Evolutionary conservation across 2,888 invertebrate genomes (phyloP).

Genomic region (Ellobium chinense): DNA sequence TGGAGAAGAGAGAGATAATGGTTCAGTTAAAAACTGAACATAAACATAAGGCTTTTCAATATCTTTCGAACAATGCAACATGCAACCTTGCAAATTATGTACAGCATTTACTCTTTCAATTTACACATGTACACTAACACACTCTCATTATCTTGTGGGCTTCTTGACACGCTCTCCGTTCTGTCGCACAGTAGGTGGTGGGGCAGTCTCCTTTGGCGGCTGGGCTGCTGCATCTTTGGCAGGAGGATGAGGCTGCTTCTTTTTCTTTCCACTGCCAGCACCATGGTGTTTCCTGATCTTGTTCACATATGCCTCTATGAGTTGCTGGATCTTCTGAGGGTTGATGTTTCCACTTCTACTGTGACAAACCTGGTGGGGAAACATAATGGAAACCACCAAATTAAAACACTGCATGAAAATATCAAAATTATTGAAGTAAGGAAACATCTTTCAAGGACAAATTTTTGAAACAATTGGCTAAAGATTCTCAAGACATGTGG

Average conservation of each 20-base stretch:
- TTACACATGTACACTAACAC: neutral
- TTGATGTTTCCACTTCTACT: slow-evolving; percentile 97
- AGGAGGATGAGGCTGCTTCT: neutral
- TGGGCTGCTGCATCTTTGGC: slow-evolving; percentile 4
- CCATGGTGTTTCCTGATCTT: slow-evolving; percentile 57
- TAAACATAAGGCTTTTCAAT: too few relatives aligned
- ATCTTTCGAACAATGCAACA: too few relatives aligned
- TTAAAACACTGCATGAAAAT: too few relatives aligned
- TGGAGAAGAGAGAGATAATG: too few relatives aligned
- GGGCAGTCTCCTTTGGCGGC: neutral
- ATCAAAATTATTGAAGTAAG: too few relatives aligned
- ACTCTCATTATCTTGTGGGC: slow-evolving; percentile 34
- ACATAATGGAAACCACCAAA: too few relatives aligned
- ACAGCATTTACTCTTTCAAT: neutral
- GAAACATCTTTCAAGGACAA: too few relatives aligned
- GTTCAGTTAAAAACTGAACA: too few relatives aligned
- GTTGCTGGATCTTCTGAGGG: slow-evolving; percentile 94
- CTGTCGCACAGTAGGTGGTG: slow-evolving; percentile 44
- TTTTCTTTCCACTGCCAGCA: slow-evolving; percentile 34
- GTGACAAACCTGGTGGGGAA: slow-evolving; percentile 99
- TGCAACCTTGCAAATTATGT: too few relatives aligned
- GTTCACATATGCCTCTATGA: slow-evolving; percentile 86
- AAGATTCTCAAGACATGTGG: too few relatives aligned
- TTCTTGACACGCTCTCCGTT: slow-evolving; percentile 56
- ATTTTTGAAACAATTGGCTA: too few relatives aligned